Percentiles rank a stretch among this genome's conserved stretches.
Conservation (phyloP, 2,888 invertebrate genomes). For the Yponomeuta sedellus region DNA sequence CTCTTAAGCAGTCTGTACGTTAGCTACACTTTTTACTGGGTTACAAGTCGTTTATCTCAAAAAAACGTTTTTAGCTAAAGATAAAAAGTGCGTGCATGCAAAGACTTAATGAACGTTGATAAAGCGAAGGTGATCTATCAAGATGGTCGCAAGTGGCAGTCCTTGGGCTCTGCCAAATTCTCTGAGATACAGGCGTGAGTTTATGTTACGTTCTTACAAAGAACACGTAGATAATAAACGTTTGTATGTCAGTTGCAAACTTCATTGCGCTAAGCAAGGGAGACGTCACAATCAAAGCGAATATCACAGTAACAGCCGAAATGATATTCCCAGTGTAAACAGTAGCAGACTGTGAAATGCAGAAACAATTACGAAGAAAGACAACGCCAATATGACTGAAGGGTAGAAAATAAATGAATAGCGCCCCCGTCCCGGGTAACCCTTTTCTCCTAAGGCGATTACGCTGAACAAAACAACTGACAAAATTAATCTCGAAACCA, state of each 20-base stretch:
- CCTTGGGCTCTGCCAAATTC: too few species aligned
- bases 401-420: conserved; percentile 11
- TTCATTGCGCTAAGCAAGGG: not conserved
- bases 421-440: not conserved
- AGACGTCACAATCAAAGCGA: not conserved
- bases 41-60: too few species aligned
- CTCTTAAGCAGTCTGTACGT: not conserved
- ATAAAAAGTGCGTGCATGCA: too few species aligned
- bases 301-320: not conserved
- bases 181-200: too few species aligned
- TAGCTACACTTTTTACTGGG: too few species aligned
- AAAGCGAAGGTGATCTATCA: too few species aligned
- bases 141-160: too few species aligned
- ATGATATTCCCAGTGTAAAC: conserved; percentile 1
- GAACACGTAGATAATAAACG: too few species aligned
- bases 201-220: too few species aligned
- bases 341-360: not conserved
- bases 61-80: too few species aligned
- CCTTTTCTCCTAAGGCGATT: conserved; percentile 17
- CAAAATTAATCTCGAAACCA: conserved; percentile 49
- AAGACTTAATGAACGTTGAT: too few species aligned
- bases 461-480: conserved; percentile 36
- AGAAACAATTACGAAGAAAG: not conserved
- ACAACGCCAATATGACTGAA: conserved; percentile 9
- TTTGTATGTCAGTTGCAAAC: not conserved